Base-by-base conservation (phyloP, 2,888 invertebrate species). In the Lissocephala sabroskyi region DNA sequence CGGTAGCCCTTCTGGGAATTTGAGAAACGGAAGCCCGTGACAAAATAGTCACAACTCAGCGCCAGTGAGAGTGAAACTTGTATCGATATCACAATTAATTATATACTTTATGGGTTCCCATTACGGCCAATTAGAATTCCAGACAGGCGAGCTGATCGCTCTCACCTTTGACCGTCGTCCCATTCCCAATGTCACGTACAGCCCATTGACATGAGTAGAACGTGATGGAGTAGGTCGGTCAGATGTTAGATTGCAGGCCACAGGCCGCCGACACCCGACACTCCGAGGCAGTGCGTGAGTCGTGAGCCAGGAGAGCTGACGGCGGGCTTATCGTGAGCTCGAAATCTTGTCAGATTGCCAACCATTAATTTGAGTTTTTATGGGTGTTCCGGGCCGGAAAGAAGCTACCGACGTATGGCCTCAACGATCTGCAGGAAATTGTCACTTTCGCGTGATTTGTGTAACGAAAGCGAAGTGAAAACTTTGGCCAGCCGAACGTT, bases 361-460 rank as follows among this genome's bases (percentile, higher is more conserved):
- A 62, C 64, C 77, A 80, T 80, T 76, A 79, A 78, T 80, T 77
- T 70, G 76, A 62, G 48, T 66, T 73, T 80, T 80, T 80, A 80
- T 80, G 79, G 77, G 60, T 65, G 71, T 65, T 75, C 71, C 60
- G 52, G 10, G 50, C 51, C 46, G 41, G 17, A 18, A 43, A 28
- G 9, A 29, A n/a, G n/a, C n/a, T n/a, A n/a, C n/a, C n/a, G n/a
- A n/a, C n/a, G n/a, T n/a, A n/a, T n/a, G n/a, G n/a, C n/a, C n/a
- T n/a, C n/a, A n/a, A n/a, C n/a, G n/a, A n/a, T n/a, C n/a, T 7
- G 18, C 17, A 11, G 30, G 14, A 14, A 19, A 44, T 49, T 41
- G 44, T 52, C 53, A 55, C 56, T 58, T 59, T 55, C 32, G 42
- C 40, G 29, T 40, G 47, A 55, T 49, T 60, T 57, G 45, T n/a